These are phyloP conservation scores for Pomacea canaliculata DNA, from an alignment of 2,888 invertebrate genomes.

Conservation along the genomic window DNA sequence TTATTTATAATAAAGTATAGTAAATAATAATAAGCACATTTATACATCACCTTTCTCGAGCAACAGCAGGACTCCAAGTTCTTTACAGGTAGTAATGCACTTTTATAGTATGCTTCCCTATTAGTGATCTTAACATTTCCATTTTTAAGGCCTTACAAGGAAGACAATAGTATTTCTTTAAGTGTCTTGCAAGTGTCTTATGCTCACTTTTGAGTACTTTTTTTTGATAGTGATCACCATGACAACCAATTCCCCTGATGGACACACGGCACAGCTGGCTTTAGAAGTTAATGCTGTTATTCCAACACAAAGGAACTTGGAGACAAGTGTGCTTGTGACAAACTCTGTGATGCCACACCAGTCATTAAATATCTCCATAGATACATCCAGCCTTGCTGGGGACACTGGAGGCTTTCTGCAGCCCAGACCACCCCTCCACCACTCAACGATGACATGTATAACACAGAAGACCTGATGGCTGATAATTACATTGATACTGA, in stretches of 20 bases:
- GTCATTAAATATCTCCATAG: not conserved
- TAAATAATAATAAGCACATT: too few species aligned
- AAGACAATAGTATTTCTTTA: not conserved
- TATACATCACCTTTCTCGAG: too few species aligned
- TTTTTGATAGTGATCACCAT: not conserved
- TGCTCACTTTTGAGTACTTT: not conserved
- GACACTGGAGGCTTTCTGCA: not conserved
- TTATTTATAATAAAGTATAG: too few species aligned
- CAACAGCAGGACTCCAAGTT: too few species aligned
- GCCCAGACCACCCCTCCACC: not conserved
- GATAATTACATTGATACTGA: not conserved
- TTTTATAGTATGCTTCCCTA: too few species aligned
- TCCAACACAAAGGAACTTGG: not conserved
- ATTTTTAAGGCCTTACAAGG: not conserved
- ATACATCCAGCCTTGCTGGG: constrained; percentile 6
- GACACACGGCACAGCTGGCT: not conserved
- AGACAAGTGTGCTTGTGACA: not conserved
- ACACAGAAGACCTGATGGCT: not conserved
- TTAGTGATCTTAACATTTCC: too few species aligned
- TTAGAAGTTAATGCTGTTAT: not conserved
- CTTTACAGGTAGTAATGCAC: too few species aligned
- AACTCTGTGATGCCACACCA: not conserved
- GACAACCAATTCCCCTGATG: not conserved
- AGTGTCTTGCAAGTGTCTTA: not conserved
- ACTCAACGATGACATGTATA: not conserved